Base-by-base conservation (phyloP, 2,888 invertebrate genomes). In the Tholera decimalis region DNA sequence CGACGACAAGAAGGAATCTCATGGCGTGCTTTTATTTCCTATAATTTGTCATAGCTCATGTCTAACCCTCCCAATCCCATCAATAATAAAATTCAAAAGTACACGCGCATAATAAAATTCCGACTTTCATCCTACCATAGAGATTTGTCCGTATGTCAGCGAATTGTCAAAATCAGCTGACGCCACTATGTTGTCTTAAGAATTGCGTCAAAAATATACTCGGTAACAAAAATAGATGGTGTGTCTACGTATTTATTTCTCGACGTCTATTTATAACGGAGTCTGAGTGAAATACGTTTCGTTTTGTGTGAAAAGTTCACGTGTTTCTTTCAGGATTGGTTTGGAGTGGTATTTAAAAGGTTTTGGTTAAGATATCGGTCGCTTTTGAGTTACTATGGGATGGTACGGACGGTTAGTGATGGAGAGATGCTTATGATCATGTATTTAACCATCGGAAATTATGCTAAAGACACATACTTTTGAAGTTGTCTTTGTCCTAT, bases 81-180 rank as follows among this genome's bases (percentile, higher is more conserved):
- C 7, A 62, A 62, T 71, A 47, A 41, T 22, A 54, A 37, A 56
- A 41, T 18, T 37, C 28, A 28, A 35, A 20, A 43, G 28, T 15
- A 28, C 7, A 20, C 39, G 53, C 53, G 18, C 44, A 51, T 33
- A 66, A 67, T 77, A 58, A 64, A 80, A 81, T 81, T 64, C 56
- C 59, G 60, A 43, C 71, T 79, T 71, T 76, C 58, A 77, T 75
- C 66, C 63, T 49, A 58, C 57, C 54, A 67, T 66, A 61, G 68
- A 70, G 65, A 82, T 82, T 77, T 79, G 83, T 82, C 70, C 57
- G 61, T 35, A 47, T 84, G 84, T 88, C 85, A 83, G 71, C 83
- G 62, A 71, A 83, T 80, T 86, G 83, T 85, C 83, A 86, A 83
- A 81, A 80, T 85, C 88, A 87, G 84, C 85, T 87, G 88, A 80